phyloP scores from a whole-genome alignment of 2,888 invertebrate genomes.

The Drepanosiphum platanoidis region DNA sequence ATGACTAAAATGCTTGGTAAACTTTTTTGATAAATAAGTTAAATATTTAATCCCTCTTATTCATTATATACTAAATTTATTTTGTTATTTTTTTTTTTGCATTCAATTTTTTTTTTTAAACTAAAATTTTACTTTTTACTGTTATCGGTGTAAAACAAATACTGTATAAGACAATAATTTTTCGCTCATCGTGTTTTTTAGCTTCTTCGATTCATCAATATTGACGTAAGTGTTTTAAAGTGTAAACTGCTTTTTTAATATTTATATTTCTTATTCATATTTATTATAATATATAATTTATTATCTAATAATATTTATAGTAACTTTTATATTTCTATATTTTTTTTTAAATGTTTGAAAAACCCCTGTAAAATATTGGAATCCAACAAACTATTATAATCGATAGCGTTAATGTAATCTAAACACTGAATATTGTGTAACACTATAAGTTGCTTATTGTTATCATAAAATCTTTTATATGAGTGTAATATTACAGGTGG shows the following conservation, averaged over 20 bases:
- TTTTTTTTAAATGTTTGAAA: no score
- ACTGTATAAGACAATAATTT: neutral
- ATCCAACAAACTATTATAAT: neutral
- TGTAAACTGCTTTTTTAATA: no score
- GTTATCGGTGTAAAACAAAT: no score
- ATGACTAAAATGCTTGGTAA: neutral
- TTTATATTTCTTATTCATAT: neutral
- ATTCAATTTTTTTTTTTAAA: neutral
- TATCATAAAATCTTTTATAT: slow-evolving; percentile 12
- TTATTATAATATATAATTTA: no score
- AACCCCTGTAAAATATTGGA: no score
- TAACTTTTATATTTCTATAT: no score
- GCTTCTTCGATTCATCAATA: no score
- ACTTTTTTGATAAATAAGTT: neutral
- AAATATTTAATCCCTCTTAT: neutral
- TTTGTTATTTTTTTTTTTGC: neutral
- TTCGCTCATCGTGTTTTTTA: neutral
- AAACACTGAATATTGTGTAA: neutral
- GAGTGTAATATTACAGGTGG: neutral
- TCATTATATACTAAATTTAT: neutral
- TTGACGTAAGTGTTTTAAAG: neutral
- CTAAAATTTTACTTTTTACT: neutral
- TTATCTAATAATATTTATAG: no score
- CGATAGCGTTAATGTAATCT: neutral
- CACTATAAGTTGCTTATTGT: neutral